Conservation (phyloP, 35 echinoderm and acorn worm species). For the Heliocidaris erythrogramma region DNA sequence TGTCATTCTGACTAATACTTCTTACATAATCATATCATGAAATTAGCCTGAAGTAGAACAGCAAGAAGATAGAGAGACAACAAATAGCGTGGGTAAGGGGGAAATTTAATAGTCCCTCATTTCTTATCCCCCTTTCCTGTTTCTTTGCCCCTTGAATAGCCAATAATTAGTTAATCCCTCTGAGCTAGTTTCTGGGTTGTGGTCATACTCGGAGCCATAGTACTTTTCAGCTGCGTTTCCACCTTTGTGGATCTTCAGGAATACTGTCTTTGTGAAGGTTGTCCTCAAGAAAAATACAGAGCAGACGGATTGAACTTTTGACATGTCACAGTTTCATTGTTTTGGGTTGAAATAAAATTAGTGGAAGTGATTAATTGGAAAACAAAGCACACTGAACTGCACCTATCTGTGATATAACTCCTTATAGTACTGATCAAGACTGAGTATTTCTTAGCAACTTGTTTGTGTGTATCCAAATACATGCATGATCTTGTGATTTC, state of each 20-base stretch:
- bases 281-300: background rate
- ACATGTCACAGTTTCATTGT: too few relatives aligned
- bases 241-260: background rate
- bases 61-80: background rate
- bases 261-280: background rate
- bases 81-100: background rate
- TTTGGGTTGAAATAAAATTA: too few relatives aligned
- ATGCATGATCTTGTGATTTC: too few relatives aligned
- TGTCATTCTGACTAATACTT: slow-evolving; percentile 37
- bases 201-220: background rate
- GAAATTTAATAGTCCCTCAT: slow-evolving; percentile 7
- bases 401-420: too few relatives aligned
- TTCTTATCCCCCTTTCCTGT: slow-evolving; percentile 20
- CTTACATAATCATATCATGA: slow-evolving; percentile 8
- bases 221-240: background rate
- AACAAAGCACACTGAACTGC: too few relatives aligned
- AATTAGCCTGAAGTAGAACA: background rate
- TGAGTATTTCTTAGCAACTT: too few relatives aligned
- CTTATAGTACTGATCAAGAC: too few relatives aligned
- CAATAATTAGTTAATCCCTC: slow-evolving; percentile 33
- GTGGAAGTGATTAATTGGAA: too few relatives aligned
- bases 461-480: too few relatives aligned
- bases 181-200: slow-evolving; percentile 10
- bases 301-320: background rate
- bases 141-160: background rate